A percentile compares a stretch with the other conserved stretches of the same genome.
Evolutionary conservation across 2,797 vertebrate species (phyloP).

Genomic region (Botia kubotai): DNA sequence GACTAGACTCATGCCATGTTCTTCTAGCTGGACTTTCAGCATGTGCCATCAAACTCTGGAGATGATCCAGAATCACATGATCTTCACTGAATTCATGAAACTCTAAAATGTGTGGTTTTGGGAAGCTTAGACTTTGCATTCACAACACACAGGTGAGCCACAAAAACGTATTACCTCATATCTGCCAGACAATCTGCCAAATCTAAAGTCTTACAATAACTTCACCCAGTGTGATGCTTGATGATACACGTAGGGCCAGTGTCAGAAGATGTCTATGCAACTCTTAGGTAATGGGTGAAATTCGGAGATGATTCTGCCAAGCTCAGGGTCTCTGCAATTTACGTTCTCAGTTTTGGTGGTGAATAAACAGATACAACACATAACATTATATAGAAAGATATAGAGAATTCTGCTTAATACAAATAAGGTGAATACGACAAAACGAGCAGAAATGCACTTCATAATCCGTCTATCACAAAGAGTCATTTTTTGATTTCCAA

Average conservation of each 20-base stretch:
- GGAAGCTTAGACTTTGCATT: not conserved
- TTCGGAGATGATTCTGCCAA: not conserved
- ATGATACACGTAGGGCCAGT: not conserved
- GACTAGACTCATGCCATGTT: too few species aligned
- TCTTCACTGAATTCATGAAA: too few species aligned
- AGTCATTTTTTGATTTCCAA: constrained; percentile 7
- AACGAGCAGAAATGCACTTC: not conserved
- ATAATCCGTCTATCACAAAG: constrained; percentile 14
- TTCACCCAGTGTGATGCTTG: not conserved
- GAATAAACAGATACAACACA: too few species aligned
- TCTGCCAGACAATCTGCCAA: not conserved
- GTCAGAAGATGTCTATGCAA: not conserved
- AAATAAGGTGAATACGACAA: not conserved
- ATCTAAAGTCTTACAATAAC: not conserved
- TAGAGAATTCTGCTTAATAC: not conserved
- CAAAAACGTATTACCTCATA: not conserved
- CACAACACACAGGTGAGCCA: not conserved
- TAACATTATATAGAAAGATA: not conserved
- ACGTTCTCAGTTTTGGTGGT: not conserved
- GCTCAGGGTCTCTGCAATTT: not conserved
- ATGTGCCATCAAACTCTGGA: too few species aligned
- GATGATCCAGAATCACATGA: too few species aligned
- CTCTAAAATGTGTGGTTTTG: too few species aligned
- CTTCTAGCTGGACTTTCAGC: too few species aligned
- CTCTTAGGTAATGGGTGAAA: not conserved